These are phyloP conservation scores for Gouania willdenowi DNA, from an alignment of 2,797 vertebrate genomes.

Conservation along the genomic window DNA sequence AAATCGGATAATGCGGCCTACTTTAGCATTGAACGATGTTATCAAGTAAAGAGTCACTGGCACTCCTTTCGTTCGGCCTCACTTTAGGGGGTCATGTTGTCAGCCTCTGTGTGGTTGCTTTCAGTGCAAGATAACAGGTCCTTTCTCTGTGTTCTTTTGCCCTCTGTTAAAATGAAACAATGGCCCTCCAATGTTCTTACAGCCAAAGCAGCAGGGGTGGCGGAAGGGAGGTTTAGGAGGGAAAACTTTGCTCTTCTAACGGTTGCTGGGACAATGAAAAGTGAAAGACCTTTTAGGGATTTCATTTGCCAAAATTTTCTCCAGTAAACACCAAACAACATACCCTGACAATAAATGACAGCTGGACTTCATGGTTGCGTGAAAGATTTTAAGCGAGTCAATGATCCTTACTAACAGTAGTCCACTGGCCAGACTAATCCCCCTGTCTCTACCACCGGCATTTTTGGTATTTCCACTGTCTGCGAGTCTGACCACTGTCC, in stretches of 20 bases:
- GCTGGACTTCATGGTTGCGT: neutral
- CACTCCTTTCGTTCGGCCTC: slow-evolving; percentile 5
- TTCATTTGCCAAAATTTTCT: slow-evolving; percentile 14
- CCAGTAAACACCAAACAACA: neutral
- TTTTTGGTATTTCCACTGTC: slow-evolving; percentile 70
- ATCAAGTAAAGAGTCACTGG: slow-evolving; percentile 10
- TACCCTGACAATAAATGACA: slow-evolving; percentile 8
- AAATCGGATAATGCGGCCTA: slow-evolving; percentile 21
- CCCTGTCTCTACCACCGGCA: slow-evolving; percentile 54
- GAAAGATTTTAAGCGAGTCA: slow-evolving; percentile 18
- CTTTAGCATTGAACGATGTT: slow-evolving; percentile 15
- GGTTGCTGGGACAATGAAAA: slow-evolving; percentile 35
- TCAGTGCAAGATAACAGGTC: slow-evolving; percentile 44
- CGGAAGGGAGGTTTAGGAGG: slow-evolving; percentile 51
- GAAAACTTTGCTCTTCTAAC: slow-evolving; percentile 41
- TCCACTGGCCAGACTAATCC: slow-evolving; percentile 47
- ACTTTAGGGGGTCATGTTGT: slow-evolving; percentile 34
- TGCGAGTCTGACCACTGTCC: slow-evolving; percentile 71
- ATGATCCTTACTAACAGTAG: slow-evolving; percentile 47
- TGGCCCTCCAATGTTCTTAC: slow-evolving; percentile 30
- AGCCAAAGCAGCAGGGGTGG: slow-evolving; percentile 41
- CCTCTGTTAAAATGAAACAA: slow-evolving; percentile 60
- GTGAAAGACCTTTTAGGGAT: too few species aligned
- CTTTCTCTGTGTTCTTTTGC: slow-evolving; percentile 45
- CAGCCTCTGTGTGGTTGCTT: slow-evolving; percentile 43